A percentile compares a stretch with the other conserved stretches of the same genome.
Conservation (phyloP, 1,140 invertebrate genomes). For the Argopecten irradians region DNA sequence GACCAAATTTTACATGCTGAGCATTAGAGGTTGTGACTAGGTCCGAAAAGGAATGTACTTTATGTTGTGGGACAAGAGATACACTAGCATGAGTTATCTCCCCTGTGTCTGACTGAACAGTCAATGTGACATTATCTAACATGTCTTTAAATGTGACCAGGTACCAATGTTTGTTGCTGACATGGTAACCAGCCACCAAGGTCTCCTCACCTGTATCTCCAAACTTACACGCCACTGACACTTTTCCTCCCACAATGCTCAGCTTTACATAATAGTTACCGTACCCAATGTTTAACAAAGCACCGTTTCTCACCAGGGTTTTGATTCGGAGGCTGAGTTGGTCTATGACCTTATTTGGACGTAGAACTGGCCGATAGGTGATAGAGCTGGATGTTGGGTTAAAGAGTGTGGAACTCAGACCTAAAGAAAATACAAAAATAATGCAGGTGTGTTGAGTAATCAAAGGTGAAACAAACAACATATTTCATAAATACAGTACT, state of each 20-base stretch:
- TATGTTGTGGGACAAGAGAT: background rate
- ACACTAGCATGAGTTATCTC: background rate
- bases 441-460: too few species aligned
- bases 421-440: slow-evolving; percentile 39
- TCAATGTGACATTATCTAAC: slow-evolving; percentile 38
- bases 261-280: slow-evolving; percentile 33
- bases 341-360: background rate
- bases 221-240: slow-evolving; percentile 45
- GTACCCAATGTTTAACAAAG: slow-evolving; percentile 36
- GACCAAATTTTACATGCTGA: background rate
- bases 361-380: slow-evolving; percentile 32
- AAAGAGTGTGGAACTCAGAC: slow-evolving; percentile 55
- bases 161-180: slow-evolving; percentile 51
- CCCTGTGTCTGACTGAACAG: slow-evolving; percentile 15
- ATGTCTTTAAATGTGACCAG: slow-evolving; percentile 40
- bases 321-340: slow-evolving; percentile 51
- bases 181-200: slow-evolving; percentile 28
- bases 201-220: background rate
- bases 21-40: background rate
- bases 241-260: slow-evolving; percentile 42
- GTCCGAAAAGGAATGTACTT: background rate
- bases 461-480: too few species aligned
- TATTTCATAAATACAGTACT: too few species aligned
- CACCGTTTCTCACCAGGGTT: slow-evolving; percentile 56
- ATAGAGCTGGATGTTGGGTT: background rate